Percentiles rank a stretch among this genome's conserved stretches.
Conservation (phyloP, 2,113 vertebrate species). For the Probosciger aterrimus region DNA sequence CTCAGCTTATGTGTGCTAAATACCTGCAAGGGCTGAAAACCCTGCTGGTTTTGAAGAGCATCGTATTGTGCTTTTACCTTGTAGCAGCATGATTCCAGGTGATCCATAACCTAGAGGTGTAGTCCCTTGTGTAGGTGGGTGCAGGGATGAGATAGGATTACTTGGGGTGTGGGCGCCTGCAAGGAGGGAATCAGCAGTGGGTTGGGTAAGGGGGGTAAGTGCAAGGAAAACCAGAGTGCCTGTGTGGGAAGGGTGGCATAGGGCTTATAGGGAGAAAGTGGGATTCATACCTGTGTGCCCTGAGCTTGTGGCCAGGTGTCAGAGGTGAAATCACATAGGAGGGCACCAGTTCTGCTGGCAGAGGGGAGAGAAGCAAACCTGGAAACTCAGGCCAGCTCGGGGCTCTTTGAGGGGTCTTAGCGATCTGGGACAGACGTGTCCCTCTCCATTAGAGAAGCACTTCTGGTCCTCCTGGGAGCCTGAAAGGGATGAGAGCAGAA, state of each 20-base stretch:
- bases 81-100: background rate
- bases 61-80: background rate
- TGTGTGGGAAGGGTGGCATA: fast-evolving
- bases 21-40: background rate
- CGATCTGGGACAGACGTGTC: fast-evolving
- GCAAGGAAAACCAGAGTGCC: background rate
- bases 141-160: background rate
- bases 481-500: background rate
- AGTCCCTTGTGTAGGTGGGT: background rate
- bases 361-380: background rate
- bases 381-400: fast-evolving
- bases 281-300: background rate
- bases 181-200: background rate
- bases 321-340: background rate
- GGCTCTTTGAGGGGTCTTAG: background rate
- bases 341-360: background rate
- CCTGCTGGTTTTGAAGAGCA: background rate
- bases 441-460: background rate
- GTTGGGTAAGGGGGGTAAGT: background rate
- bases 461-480: background rate
- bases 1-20: background rate
- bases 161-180: background rate
- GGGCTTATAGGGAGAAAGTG: background rate
- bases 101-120: background rate
- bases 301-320: background rate